Conservation (phyloP, 2,888 invertebrate species). For the Ectemnius lituratus region DNA sequence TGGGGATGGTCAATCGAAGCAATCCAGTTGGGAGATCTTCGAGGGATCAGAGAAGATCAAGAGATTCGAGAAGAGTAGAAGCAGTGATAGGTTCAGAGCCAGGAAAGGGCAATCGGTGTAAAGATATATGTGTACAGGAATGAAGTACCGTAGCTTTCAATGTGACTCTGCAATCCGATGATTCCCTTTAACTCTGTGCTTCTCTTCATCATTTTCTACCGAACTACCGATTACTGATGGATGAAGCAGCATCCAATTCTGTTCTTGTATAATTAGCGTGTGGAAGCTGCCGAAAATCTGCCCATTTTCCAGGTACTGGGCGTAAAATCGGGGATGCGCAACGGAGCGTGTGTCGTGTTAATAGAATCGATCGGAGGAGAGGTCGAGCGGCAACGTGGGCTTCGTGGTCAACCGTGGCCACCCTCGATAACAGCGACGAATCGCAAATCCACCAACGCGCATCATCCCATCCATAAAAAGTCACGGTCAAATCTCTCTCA, state of each 20-base stretch:
- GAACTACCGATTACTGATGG: background rate
- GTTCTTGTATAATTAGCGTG: background rate
- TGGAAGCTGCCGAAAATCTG: slow-evolving; percentile 25
- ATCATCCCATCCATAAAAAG: slow-evolving; percentile 39
- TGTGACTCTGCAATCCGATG: slow-evolving; percentile 10
- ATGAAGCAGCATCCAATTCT: background rate
- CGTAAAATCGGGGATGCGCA: slow-evolving; percentile 44
- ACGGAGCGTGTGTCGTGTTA: slow-evolving; percentile 39
- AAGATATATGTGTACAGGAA: slow-evolving; percentile 8
- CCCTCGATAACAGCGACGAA: slow-evolving; percentile 43
- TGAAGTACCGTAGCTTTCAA: background rate
- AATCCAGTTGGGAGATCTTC: slow-evolving; percentile 10
- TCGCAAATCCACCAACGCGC: slow-evolving; percentile 33
- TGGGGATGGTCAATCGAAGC: slow-evolving; percentile 1
- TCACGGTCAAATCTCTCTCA: slow-evolving; percentile 12
- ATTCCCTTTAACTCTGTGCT: slow-evolving; percentile 20
- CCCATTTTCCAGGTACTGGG: slow-evolving; percentile 29
- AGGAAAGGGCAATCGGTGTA: slow-evolving; percentile 19
- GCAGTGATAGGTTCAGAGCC: slow-evolving; percentile 18
- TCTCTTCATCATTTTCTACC: background rate
- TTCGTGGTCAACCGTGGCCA: slow-evolving; percentile 52
- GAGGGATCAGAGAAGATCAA: background rate
- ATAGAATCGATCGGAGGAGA: slow-evolving; percentile 47
- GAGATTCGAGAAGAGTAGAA: slow-evolving; percentile 22
- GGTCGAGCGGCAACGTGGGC: slow-evolving; percentile 53